phyloP scores from a whole-genome alignment of 2,888 invertebrate genomes.

The Zaprionus lineosus region DNA sequence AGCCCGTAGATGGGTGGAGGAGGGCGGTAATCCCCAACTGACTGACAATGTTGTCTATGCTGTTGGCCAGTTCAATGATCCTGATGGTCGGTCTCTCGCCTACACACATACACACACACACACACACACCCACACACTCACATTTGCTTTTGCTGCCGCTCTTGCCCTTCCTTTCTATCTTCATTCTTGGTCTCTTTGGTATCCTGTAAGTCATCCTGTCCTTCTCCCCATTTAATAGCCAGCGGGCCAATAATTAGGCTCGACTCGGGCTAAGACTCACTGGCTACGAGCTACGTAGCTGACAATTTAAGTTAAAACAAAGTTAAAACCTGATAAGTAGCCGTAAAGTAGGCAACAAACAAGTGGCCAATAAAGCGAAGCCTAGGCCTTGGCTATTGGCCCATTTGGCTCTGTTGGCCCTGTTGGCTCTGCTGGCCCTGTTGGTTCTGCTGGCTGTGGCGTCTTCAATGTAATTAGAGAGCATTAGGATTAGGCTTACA shows the following conservation, averaged over 20 bases:
- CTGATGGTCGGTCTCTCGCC: too few species aligned
- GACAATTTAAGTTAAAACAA: slow-evolving; percentile 32
- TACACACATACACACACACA: too few species aligned
- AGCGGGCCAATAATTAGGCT: slow-evolving; percentile 61
- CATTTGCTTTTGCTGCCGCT: too few species aligned
- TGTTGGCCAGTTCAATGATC: slow-evolving; percentile 52
- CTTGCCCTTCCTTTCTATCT: too few species aligned
- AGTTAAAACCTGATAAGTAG: slow-evolving; percentile 64
- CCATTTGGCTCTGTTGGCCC: slow-evolving; percentile 12
- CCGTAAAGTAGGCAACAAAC: slow-evolving; percentile 63
- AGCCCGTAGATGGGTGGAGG: background rate
- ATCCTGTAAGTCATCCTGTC: too few species aligned
- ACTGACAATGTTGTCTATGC: too few species aligned
- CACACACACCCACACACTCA: too few species aligned
- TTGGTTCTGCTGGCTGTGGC: slow-evolving; percentile 28
- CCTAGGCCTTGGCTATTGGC: slow-evolving; percentile 1
- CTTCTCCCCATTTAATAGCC: slow-evolving; percentile 19
- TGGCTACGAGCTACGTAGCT: slow-evolving; percentile 5
- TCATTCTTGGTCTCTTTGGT: too few species aligned
- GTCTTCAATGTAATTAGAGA: slow-evolving; percentile 68
- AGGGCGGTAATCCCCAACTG: too few species aligned
- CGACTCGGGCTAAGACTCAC: slow-evolving; percentile 44
- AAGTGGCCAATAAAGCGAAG: slow-evolving; percentile 26
- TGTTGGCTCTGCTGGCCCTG: slow-evolving; percentile 6
- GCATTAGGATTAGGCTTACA: slow-evolving; percentile 72